These are phyloP conservation scores for Acleris literana DNA, from an alignment of 2,888 invertebrate genomes.

Conservation along the genomic window DNA sequence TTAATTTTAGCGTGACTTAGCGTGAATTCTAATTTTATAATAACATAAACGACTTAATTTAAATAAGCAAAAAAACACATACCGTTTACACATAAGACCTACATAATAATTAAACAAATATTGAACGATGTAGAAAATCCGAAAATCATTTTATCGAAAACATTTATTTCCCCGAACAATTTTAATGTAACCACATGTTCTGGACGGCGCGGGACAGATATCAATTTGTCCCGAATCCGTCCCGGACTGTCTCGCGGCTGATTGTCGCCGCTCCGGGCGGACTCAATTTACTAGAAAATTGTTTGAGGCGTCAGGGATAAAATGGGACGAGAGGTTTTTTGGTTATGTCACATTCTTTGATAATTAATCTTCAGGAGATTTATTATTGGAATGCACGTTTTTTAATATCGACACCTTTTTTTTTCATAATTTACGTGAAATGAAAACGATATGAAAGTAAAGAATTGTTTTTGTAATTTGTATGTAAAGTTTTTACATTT, in stretches of 20 bases:
- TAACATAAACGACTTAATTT: too few species aligned
- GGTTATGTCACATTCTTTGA: neutral
- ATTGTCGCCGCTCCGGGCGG: conserved; percentile 14
- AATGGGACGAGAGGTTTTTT: neutral
- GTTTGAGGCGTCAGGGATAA: conserved; percentile 5
- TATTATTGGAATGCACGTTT: too few species aligned
- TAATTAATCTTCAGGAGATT: too few species aligned
- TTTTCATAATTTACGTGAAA: too few species aligned
- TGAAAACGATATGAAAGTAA: neutral
- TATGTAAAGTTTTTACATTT: too few species aligned
- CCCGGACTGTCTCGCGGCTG: conserved; percentile 14
- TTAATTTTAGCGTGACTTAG: too few species aligned
- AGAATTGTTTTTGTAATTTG: neutral
- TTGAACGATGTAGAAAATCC: too few species aligned
- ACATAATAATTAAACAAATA: too few species aligned
- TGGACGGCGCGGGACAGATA: neutral
- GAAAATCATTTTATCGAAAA: neutral
- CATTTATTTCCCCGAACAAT: neutral
- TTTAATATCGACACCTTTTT: too few species aligned
- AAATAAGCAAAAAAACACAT: too few species aligned
- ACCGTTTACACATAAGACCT: too few species aligned
- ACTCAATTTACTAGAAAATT: conserved; percentile 28
- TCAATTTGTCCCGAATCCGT: conserved; percentile 3
- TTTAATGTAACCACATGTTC: neutral
- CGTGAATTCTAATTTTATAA: too few species aligned